phyloP scores from a whole-genome alignment of 2,888 invertebrate genomes.

The Lasioglossum leucozonium region DNA sequence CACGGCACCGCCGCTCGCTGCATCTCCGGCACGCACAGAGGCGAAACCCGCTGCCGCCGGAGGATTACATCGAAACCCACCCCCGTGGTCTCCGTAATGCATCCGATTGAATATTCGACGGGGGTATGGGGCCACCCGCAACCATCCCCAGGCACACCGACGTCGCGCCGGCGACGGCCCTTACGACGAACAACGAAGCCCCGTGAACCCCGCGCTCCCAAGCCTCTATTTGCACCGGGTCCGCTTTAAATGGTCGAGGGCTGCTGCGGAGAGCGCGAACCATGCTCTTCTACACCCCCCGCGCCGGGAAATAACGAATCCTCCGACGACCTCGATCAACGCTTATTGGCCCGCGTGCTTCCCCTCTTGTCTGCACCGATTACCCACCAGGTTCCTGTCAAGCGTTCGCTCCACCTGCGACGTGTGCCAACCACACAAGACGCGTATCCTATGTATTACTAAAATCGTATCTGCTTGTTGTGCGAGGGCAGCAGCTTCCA shows the following conservation, averaged over 20 bases:
- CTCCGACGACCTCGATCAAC: conserved; percentile 69
- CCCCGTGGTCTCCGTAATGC: conserved; percentile 72
- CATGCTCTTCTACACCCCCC: background rate
- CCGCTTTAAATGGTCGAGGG: conserved; percentile 73
- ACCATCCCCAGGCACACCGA: conserved; percentile 71
- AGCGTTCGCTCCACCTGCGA: background rate
- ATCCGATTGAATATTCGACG: conserved; percentile 80
- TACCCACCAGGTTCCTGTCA: background rate
- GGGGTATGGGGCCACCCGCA: conserved; percentile 67
- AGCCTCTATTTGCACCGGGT: conserved; percentile 53
- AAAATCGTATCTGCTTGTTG: background rate
- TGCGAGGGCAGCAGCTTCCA: too few species aligned
- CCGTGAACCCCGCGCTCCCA: conserved; percentile 34
- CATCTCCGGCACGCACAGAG: conserved; percentile 68
- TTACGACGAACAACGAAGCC: conserved; percentile 61
- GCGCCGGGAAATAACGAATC: conserved; percentile 57
- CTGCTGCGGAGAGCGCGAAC: conserved; percentile 33
- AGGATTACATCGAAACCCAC: conserved; percentile 68
- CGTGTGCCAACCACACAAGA: background rate
- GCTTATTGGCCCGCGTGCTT: conserved; percentile 68
- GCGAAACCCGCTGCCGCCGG: conserved; percentile 62
- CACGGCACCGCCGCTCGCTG: conserved; percentile 35
- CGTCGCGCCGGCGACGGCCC: conserved; percentile 49
- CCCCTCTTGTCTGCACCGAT: background rate
- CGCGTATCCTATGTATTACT: background rate